Base-by-base conservation (phyloP, 2,888 invertebrate species). In the Sinodicranocentrus sp. region DNA sequence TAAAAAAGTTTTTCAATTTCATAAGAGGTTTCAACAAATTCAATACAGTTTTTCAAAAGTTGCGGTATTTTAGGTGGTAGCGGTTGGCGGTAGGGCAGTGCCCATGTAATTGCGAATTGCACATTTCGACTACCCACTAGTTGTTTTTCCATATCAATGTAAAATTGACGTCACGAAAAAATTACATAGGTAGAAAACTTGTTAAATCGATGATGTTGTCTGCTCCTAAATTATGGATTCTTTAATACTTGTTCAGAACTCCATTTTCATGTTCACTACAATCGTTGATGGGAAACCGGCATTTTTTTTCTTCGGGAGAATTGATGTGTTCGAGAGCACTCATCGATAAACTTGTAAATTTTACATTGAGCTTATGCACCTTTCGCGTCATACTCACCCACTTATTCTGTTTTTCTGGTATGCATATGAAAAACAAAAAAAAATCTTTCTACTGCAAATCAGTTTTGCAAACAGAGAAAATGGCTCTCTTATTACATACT, bases 181-280 rank as follows among this genome's bases (percentile, higher is more conserved):
- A 54, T 65, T 65, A 26, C 19, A 52, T 8, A 44, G 26, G 52
- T 17, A n/a, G n/a, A n/a, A 61, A 63, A 75, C 73, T 75, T 75
- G 73, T 75, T 75, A 75, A 75, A 75, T 75, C 73, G 73, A 75
- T 75, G 61, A 26, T 23, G 28, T 48, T 63, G 26, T 75, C 44
- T 63, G 63, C 28, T 52, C 17, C 44, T 75, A 63, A 75, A 75
- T 75, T 75, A 75, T 75, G 73, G 48, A 63, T 73, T 44, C 61
- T 44, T 61, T 61, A 61, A 44, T 63, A 75, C 44, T 75, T 75
- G 28, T 28, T 39, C 72, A 72, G 52, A 63, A 23, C 48, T 25
- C 68, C 26, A 68, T 68, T 48, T 48, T 26, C 48, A 68, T 25
- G 26, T 48, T 52, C 52, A n/a, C 25, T 43, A 21, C 23, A 43